Evolutionary conservation across 1,140 invertebrate genomes (phyloP), one percentile per base, ranked within the genome.

Genomic region (Brachystomella parvula): DNA sequence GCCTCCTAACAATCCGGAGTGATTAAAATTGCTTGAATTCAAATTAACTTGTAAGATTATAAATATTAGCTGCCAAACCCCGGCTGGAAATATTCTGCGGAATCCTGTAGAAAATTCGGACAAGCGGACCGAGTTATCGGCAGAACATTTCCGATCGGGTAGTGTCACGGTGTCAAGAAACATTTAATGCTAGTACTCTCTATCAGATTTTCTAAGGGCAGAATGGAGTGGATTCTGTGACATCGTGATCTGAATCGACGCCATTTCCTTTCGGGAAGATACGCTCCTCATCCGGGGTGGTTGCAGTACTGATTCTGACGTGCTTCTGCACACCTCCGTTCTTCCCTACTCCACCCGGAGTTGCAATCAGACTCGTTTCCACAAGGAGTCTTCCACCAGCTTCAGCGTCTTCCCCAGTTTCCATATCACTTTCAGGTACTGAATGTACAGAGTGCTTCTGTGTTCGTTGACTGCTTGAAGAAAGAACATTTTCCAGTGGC

Each of bases 181-280:
- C n/a, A n/a, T n/a, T n/a, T n/a, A n/a, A n/a, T n/a, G n/a, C n/a
- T n/a, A n/a, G n/a, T n/a, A n/a, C n/a, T n/a, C n/a, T n/a, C n/a
- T n/a, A n/a, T n/a, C n/a, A n/a, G n/a, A n/a, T n/a, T n/a, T 31
- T 63, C 24, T 9, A 31, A 12, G n/a, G n/a, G 26, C 67, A 69
- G 47, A 71, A 71, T 17, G 69, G 69, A 24, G 69, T 71, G 3
- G 49, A 65, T 58, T 71, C 69, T n/a, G 61, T 64, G 49, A 65
- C 47, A 28, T 67, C 64, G 3, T 65, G 56, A 3, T 65, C 49
- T 9, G 29, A 60, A 30, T 33, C 57, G 6, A 28, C 49, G 28
- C 19, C 60, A 0, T 33, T 29, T 12, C 57, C 57, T 21, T 32
- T 35, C 19, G 49, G 26, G 44, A 28, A 30, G 30, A 19, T 35